Evolutionary conservation across 2,113 vertebrate species (phyloP).

Genomic region (Poecile atricapillus): DNA sequence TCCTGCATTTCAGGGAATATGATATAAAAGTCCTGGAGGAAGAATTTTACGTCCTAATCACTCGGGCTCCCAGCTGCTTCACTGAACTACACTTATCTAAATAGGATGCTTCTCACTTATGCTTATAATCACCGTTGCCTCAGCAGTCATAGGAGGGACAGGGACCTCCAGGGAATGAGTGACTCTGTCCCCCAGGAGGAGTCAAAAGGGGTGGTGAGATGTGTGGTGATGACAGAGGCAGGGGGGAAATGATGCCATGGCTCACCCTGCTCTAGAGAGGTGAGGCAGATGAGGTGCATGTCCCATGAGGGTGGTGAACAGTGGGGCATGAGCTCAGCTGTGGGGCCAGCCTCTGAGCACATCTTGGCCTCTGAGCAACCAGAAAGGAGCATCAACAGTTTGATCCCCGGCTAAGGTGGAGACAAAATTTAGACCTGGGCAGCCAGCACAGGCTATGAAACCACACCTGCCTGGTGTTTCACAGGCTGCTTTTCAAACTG

Average conservation of each 20-base stretch:
- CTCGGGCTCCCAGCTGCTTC: not conserved
- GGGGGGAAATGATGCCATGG: not conserved
- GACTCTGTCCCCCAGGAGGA: not conserved
- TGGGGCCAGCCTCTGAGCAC: not conserved
- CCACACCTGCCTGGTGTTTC: not conserved
- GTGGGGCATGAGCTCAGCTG: not conserved
- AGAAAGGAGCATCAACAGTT: accelerated
- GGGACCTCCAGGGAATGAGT: not conserved
- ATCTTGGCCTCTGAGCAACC: not conserved
- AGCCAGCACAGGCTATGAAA: accelerated
- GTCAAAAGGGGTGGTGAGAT: not conserved
- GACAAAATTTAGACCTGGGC: not conserved
- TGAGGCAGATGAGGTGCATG: not conserved
- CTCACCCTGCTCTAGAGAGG: not conserved
- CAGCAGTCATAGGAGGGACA: not conserved
- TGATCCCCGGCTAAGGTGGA: not conserved
- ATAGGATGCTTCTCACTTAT: not conserved
- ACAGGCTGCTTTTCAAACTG: not conserved
- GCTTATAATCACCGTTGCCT: not conserved
- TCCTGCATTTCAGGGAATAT: not conserved
- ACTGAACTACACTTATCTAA: not conserved
- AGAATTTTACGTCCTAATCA: not conserved
- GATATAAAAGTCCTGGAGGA: not conserved
- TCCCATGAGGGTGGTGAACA: too few species aligned
- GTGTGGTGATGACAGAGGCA: not conserved